Evolutionary conservation across 2,888 invertebrate species (phyloP).

Genomic region (Branchellion lobata): DNA sequence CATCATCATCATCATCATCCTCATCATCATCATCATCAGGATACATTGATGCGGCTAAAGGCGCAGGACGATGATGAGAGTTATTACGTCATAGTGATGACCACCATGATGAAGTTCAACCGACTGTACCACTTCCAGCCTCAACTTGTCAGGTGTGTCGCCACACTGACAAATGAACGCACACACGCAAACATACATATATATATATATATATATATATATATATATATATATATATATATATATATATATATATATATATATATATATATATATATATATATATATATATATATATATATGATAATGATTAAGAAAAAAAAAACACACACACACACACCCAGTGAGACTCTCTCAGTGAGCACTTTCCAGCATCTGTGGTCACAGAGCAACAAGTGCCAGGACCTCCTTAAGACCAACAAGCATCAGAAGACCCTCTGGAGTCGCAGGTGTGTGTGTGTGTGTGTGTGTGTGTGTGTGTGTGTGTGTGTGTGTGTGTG

Average conservation of each 20-base stretch:
- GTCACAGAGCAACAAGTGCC: conserved; percentile 80
- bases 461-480: no score
- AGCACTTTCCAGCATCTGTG: conserved; percentile 91
- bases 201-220: no score
- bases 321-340: background rate
- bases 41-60: conserved; percentile 64
- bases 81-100: conserved; percentile 88
- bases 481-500: no score
- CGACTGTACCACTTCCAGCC: conserved; percentile 62
- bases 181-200: no score
- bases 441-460: conserved; percentile 70
- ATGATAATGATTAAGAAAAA: no score
- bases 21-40: conserved; percentile 55
- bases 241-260: no score
- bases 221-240: no score
- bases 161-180: background rate
- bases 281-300: no score
- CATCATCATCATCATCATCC: conserved; percentile 11
- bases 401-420: conserved; percentile 79
- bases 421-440: conserved; percentile 80
- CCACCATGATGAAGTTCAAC: conserved; percentile 97
- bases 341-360: conserved; percentile 86
- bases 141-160: conserved; percentile 67
- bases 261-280: no score
- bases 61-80: conserved; percentile 84